Percentiles rank a stretch among this genome's conserved stretches.
These are phyloP conservation scores for Hyles vespertilio DNA, from an alignment of 1,140 invertebrate species.

Conservation along the genomic window DNA sequence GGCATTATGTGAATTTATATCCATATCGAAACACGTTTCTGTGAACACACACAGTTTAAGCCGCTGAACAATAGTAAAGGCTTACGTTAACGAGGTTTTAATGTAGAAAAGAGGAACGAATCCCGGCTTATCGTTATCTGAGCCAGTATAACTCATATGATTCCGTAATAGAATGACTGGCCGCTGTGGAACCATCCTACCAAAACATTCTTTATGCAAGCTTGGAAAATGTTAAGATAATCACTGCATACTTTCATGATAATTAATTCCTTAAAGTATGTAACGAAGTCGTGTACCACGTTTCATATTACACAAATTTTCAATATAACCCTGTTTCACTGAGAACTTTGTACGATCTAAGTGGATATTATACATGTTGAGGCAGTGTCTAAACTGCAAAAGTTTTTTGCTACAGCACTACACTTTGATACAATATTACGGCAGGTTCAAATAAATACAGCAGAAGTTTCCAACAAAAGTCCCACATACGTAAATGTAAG, in stretches of 20 bases:
- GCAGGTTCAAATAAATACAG: conserved; percentile 1
- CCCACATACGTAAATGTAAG: conserved; percentile 20
- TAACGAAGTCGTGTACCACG: neutral
- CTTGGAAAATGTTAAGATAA: neutral
- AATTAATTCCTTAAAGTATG: neutral
- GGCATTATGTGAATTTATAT: too few species aligned
- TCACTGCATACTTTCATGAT: neutral
- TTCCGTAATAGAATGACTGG: conserved; percentile 38
- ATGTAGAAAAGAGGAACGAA: conserved; percentile 40
- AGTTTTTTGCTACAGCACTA: neutral
- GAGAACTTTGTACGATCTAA: neutral
- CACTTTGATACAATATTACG: conserved; percentile 3
- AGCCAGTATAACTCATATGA: conserved; percentile 49
- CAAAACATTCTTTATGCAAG: conserved; percentile 5
- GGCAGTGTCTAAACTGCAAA: neutral
- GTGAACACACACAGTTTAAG: conserved; percentile 4
- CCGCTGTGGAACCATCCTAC: conserved; percentile 20
- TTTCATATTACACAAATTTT: neutral
- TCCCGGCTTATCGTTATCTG: conserved; percentile 53
- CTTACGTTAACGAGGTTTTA: conserved; percentile 54
- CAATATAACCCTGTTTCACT: neutral
- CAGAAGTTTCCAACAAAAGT: conserved; percentile 25
- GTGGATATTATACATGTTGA: neutral
- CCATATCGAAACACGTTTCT: too few species aligned
- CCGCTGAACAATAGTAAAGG: conserved; percentile 27